A percentile compares a stretch with the other conserved stretches of the same genome.
Evolutionary conservation across 2,797 vertebrate genomes (phyloP).

Genomic region (Ctenopoma multispine): DNA sequence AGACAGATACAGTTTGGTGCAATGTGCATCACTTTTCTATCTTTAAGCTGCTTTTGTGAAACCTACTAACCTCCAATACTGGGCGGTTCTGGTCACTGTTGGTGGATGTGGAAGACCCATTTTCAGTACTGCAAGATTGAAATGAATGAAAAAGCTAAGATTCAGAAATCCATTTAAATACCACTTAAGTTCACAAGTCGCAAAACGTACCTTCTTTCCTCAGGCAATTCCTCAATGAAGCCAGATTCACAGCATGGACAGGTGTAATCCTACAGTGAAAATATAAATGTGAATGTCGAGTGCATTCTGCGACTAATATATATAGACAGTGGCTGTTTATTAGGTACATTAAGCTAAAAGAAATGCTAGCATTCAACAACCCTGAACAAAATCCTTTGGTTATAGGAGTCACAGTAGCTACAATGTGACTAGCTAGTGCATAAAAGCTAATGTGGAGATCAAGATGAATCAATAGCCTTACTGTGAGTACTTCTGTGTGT

Average conservation of each 20-base stretch:
- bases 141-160: slow-evolving; percentile 10
- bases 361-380: background rate
- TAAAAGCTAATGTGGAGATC: background rate
- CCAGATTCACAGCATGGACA: slow-evolving; percentile 96
- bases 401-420: too few relatives aligned
- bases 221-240: slow-evolving; percentile 94
- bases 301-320: background rate
- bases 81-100: slow-evolving; percentile 87
- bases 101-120: slow-evolving; percentile 86
- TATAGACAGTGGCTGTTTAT: background rate
- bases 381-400: background rate
- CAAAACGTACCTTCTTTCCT: slow-evolving; percentile 87
- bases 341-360: background rate
- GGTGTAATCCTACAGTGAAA: slow-evolving; percentile 89
- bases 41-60: slow-evolving; percentile 4
- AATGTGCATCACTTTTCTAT: background rate
- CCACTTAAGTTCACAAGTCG: background rate
- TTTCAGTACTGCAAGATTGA: slow-evolving; percentile 84
- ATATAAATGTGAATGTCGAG: slow-evolving; percentile 10
- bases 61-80: slow-evolving; percentile 87
- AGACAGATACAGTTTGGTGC: slow-evolving; percentile 11
- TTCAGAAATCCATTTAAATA: slow-evolving; percentile 12
- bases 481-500: background rate
- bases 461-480: background rate
- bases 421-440: background rate